These are phyloP conservation scores for Drosophila greeni DNA, from an alignment of 2,888 invertebrate genomes.

Conservation along the genomic window DNA sequence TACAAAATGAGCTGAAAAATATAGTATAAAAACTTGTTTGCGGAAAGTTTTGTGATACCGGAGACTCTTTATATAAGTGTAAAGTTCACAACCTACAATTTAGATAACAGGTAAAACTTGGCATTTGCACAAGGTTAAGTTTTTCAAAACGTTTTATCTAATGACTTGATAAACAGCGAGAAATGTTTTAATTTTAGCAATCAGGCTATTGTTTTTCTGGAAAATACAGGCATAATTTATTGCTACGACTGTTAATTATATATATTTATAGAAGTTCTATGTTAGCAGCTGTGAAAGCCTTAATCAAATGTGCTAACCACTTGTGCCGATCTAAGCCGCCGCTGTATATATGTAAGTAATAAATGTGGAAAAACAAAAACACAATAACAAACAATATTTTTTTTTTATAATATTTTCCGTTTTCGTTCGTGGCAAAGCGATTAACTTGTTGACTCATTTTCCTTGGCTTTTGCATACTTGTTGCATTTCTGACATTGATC, in stretches of 20 bases:
- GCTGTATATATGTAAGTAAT: neutral
- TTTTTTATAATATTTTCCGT: conserved; percentile 1
- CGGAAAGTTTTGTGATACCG: conserved; percentile 3
- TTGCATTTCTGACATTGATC: conserved; percentile 60
- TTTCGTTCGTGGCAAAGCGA: conserved; percentile 9
- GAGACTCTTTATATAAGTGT: conserved; percentile 2
- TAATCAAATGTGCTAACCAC: conserved; percentile 4
- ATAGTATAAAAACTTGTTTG: neutral
- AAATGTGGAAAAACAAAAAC: neutral
- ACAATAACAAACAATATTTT: neutral
- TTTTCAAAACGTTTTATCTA: conserved; percentile 10
- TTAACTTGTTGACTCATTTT: conserved; percentile 20
- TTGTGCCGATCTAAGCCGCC: neutral
- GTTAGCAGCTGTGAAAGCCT: conserved; percentile 4
- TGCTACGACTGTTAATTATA: neutral
- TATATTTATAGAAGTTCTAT: conserved; percentile 1
- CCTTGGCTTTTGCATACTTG: conserved; percentile 20
- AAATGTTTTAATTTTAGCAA: conserved; percentile 2
- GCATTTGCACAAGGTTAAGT: conserved; percentile 13
- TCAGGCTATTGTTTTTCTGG: neutral
- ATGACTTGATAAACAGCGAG: conserved; percentile 4
- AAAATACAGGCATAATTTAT: conserved; percentile 5
- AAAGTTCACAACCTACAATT: conserved; percentile 4
- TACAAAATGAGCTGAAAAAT: conserved; percentile 6
- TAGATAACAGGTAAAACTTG: conserved; percentile 27